phyloP scores from a whole-genome alignment of 2,888 invertebrate genomes.

The Drosophila lacicola region DNA sequence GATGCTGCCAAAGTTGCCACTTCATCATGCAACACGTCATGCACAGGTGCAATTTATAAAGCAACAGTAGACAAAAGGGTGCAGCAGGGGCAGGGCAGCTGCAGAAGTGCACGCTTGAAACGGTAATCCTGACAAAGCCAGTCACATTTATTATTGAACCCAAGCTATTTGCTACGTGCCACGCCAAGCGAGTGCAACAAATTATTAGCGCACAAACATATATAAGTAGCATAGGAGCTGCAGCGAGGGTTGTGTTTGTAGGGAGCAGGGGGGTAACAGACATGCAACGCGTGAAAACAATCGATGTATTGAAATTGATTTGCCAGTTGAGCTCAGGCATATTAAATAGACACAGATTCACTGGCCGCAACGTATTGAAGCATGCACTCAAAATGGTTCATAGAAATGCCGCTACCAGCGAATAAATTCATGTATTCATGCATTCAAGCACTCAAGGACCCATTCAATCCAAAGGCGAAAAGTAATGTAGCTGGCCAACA shows the following conservation, averaged over 20 bases:
- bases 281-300: constrained; percentile 25
- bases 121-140: constrained; percentile 83
- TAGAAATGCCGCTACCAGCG: neutral
- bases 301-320: constrained; percentile 74
- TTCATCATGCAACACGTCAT: constrained; percentile 68
- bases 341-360: constrained; percentile 57
- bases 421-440: constrained; percentile 14
- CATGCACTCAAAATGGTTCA: constrained; percentile 11
- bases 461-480: neutral
- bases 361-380: neutral
- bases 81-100: constrained; percentile 14
- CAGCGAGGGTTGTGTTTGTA: neutral
- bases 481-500: neutral
- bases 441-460: neutral
- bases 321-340: constrained; percentile 64
- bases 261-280: constrained; percentile 3
- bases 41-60: constrained; percentile 82
- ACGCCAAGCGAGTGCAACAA: constrained; percentile 45
- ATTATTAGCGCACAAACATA: constrained; percentile 48
- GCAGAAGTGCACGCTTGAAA: constrained; percentile 61
- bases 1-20: constrained; percentile 40
- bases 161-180: constrained; percentile 62
- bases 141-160: constrained; percentile 82
- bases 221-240: neutral
- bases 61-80: neutral